Evolutionary conservation across 2,888 invertebrate genomes (phyloP).

Genomic region (Mesochorus sp.): DNA sequence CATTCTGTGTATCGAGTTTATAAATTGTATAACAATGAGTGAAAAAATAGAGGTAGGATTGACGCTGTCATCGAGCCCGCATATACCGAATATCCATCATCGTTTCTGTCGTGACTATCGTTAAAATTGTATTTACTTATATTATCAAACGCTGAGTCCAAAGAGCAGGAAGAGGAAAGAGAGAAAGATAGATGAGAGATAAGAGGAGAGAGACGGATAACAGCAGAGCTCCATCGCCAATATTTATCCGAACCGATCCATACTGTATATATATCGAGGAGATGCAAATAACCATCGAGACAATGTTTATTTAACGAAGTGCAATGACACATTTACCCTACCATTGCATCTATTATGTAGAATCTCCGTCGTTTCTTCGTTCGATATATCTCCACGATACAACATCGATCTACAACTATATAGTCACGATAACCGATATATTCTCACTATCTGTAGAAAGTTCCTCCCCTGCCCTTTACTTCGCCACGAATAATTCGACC

Average conservation of each 20-base stretch:
- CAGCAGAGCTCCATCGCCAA: constrained; percentile 45
- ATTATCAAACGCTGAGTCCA: constrained; percentile 37
- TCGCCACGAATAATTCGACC: no score
- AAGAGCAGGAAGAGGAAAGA: background rate
- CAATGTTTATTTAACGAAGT: constrained; percentile 63
- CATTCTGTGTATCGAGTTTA: no score
- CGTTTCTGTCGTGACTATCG: constrained; percentile 45
- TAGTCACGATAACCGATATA: no score
- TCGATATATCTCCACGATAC: background rate
- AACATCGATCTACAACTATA: background rate
- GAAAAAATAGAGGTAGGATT: background rate
- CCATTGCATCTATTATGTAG: constrained; percentile 27
- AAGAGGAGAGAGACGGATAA: constrained; percentile 7
- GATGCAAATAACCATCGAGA: constrained; percentile 59
- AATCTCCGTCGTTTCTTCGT: constrained; percentile 39
- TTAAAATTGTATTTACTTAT: constrained; percentile 58
- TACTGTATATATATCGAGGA: constrained; percentile 55
- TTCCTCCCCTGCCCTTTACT: no score
- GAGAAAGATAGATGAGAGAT: background rate
- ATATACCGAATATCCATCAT: constrained; percentile 36
- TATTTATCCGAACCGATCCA: constrained; percentile 59
- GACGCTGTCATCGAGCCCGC: background rate
- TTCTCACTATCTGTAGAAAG: no score
- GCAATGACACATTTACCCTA: constrained; percentile 29
- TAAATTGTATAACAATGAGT: no score